Evolutionary conservation across 1,140 invertebrate species (phyloP).

Genomic region (Hypothenemus hampei): DNA sequence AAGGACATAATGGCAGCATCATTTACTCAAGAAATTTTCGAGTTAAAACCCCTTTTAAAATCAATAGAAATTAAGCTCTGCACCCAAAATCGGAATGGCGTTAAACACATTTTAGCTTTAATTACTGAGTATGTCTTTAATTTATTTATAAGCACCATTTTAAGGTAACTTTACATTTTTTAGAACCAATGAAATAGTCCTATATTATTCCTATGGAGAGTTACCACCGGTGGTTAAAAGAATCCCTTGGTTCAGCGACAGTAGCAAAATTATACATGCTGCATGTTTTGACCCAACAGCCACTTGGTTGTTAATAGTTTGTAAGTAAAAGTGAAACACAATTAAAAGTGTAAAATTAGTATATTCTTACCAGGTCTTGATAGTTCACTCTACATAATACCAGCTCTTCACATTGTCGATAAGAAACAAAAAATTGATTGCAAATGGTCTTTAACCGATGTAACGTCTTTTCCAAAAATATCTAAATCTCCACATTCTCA

Average conservation of each 20-base stretch:
- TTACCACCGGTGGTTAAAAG: constrained; percentile 54
- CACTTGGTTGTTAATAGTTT: constrained; percentile 61
- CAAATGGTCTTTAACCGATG: constrained; percentile 55
- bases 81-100: constrained; percentile 41
- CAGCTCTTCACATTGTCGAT: constrained; percentile 54
- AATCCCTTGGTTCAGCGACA: constrained; percentile 61
- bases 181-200: constrained; percentile 41
- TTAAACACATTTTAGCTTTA: constrained; percentile 44
- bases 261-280: constrained; percentile 55
- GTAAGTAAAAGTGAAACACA: constrained; percentile 42
- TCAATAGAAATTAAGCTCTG: constrained; percentile 42
- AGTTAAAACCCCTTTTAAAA: constrained; percentile 39
- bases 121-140: constrained; percentile 38
- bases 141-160: constrained; percentile 1
- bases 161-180: not conserved
- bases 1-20: constrained; percentile 22
- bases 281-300: constrained; percentile 67
- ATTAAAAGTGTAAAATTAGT: not conserved
- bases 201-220: constrained; percentile 44
- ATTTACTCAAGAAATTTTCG: constrained; percentile 39
- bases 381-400: constrained; percentile 58
- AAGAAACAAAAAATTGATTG: constrained; percentile 50
- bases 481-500: constrained; percentile 51
- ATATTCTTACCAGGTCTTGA: constrained; percentile 45
- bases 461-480: constrained; percentile 50